phyloP scores from a whole-genome alignment of 2,113 vertebrate genomes.

The Hymenochirus boettgeri region DNA sequence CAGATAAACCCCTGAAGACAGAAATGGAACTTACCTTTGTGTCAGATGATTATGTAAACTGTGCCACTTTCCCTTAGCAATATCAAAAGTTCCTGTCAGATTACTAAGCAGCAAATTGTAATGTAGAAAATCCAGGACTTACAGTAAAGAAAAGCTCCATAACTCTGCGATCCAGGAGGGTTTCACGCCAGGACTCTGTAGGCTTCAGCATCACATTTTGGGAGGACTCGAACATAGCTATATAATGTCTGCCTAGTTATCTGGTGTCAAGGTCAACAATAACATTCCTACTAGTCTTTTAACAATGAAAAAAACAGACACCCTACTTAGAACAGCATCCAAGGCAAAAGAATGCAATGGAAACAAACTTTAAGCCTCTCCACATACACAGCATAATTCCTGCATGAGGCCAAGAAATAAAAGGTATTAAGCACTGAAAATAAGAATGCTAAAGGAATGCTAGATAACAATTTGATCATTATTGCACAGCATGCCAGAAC shows the following conservation, averaged over 20 bases:
- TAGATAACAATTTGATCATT: slow-evolving; percentile 78
- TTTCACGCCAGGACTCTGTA: slow-evolving; percentile 94
- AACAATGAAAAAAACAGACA: slow-evolving; percentile 45
- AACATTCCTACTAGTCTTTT: slow-evolving; percentile 74
- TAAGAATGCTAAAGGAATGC: slow-evolving; percentile 80
- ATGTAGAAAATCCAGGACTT: slow-evolving; percentile 62
- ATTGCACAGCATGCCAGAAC: slow-evolving; percentile 70
- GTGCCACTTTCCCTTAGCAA: too few species aligned
- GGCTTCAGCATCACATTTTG: slow-evolving; percentile 98
- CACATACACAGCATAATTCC: slow-evolving; percentile 71
- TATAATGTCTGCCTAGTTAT: slow-evolving; percentile 99
- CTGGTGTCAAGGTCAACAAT: slow-evolving; percentile 91
- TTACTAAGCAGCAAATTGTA: background rate
- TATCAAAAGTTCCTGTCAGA: background rate
- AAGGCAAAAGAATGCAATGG: slow-evolving; percentile 71
- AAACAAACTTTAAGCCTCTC: slow-evolving; percentile 72
- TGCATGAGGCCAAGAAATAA: slow-evolving; percentile 74
- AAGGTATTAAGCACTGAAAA: slow-evolving; percentile 69
- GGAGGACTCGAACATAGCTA: slow-evolving; percentile 98
- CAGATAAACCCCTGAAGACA: too few species aligned
- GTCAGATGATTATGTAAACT: too few species aligned
- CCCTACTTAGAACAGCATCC: slow-evolving; percentile 68
- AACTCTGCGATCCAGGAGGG: slow-evolving; percentile 92
- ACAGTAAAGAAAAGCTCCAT: slow-evolving; percentile 99
- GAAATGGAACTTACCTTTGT: too few species aligned